Percentiles rank a stretch among this genome's conserved stretches.
Conservation (phyloP, 2,888 invertebrate genomes). For the Apocheima hispidaria region DNA sequence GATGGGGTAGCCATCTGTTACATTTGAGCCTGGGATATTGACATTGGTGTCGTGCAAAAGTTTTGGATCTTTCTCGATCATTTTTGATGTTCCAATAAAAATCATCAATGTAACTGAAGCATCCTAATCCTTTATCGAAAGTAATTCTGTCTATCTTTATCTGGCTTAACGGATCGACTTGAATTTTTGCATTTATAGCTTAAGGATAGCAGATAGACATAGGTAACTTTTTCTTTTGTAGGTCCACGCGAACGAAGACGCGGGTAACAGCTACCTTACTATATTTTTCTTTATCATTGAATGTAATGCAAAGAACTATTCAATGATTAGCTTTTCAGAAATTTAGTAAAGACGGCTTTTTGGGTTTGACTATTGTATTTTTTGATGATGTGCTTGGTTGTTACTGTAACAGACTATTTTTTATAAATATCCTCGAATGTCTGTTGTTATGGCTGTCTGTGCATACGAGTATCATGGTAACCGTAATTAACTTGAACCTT, state of each 20-base stretch:
- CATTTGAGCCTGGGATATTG: slow-evolving; percentile 8
- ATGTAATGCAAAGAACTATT: no score
- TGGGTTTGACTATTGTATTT: not conserved
- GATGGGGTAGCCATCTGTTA: slow-evolving; percentile 27
- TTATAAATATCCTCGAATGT: not conserved
- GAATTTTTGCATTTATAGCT: not conserved
- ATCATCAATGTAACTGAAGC: not conserved
- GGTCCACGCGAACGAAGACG: no score
- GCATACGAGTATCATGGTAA: slow-evolving; percentile 3
- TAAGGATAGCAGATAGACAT: no score
- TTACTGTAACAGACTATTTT: not conserved
- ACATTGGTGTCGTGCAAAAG: slow-evolving; percentile 3
- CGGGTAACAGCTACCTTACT: no score
- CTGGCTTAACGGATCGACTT: no score
- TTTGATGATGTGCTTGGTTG: not conserved
- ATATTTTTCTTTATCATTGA: no score
- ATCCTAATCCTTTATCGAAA: no score
- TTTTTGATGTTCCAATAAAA: slow-evolving; percentile 1
- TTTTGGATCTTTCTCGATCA: not conserved
- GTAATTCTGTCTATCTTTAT: no score
- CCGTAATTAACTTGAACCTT: slow-evolving; percentile 40
- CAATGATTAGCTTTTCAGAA: no score
- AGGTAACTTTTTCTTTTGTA: no score
- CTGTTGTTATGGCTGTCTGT: not conserved
- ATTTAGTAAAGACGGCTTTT: no score